Evolutionary conservation across 2,113 vertebrate genomes (phyloP).

Genomic region (Cariama cristata): DNA sequence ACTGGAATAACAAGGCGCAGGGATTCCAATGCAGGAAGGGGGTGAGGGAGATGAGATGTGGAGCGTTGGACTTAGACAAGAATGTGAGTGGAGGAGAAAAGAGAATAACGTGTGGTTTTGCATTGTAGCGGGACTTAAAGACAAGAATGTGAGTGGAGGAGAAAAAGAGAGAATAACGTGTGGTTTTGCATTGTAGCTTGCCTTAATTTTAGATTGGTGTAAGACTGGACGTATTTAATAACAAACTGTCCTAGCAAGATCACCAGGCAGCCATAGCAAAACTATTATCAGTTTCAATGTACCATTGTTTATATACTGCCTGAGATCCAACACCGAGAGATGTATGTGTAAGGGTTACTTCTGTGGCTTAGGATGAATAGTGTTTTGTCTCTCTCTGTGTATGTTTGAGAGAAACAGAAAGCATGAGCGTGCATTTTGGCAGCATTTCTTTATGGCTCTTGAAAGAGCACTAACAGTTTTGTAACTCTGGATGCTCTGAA

Average conservation of each 20-base stretch:
- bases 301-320: background rate
- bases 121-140: background rate
- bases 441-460: background rate
- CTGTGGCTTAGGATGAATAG: background rate
- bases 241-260: background rate
- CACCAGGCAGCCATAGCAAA: background rate
- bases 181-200: rapidly evolving
- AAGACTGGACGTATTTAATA: background rate
- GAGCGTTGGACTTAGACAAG: background rate
- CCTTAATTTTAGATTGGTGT: background rate
- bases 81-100: background rate
- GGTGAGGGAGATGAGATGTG: background rate
- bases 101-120: background rate
- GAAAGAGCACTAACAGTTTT: background rate
- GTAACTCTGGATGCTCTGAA: background rate
- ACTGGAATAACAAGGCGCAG: background rate
- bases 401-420: background rate
- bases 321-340: background rate
- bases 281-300: rapidly evolving
- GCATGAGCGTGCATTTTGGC: background rate
- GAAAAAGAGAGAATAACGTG: background rate
- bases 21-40: rapidly evolving
- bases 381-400: background rate
- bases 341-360: background rate
- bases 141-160: background rate